phyloP scores from a whole-genome alignment of 2,888 invertebrate genomes.

The Sarcophaga carnaria region DNA sequence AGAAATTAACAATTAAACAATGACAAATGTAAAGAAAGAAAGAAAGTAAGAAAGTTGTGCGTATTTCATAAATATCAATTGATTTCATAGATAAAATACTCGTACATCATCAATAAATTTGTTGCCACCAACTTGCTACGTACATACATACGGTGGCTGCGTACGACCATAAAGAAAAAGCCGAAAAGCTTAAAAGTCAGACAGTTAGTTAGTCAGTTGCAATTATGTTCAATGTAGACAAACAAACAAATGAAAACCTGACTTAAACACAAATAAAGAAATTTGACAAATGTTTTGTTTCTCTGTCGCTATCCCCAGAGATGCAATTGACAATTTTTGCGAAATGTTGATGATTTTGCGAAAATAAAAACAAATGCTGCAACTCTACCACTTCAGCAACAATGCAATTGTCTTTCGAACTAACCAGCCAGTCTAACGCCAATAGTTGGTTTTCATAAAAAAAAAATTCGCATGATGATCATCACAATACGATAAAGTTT shows the following conservation, averaged over 20 bases:
- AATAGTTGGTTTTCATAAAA: slow-evolving; percentile 26
- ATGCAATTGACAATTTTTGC: slow-evolving; percentile 52
- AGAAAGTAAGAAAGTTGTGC: slow-evolving; percentile 61
- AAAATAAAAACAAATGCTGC: slow-evolving; percentile 28
- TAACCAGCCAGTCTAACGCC: slow-evolving; percentile 32
- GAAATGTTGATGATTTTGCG: slow-evolving; percentile 45
- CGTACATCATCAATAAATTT: neutral
- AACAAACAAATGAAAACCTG: slow-evolving; percentile 39
- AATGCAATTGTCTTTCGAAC: slow-evolving; percentile 35
- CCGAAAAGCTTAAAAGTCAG: slow-evolving; percentile 62
- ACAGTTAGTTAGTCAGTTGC: slow-evolving; percentile 62
- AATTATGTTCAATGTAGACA: slow-evolving; percentile 48
- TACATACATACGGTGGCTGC: slow-evolving; percentile 20
- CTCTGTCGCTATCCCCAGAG: slow-evolving; percentile 54
- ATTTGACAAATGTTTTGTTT: slow-evolving; percentile 45
- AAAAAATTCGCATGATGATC: slow-evolving; percentile 65
- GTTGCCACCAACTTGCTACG: neutral
- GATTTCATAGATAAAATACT: neutral
- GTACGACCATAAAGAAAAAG: slow-evolving; percentile 60
- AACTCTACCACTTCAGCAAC: neutral
- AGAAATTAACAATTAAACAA: neutral
- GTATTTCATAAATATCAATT: slow-evolving; percentile 45
- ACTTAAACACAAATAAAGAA: slow-evolving; percentile 24
- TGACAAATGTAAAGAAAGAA: neutral
- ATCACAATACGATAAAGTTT: slow-evolving; percentile 50